These are phyloP conservation scores for Galeruca laticollis DNA, from an alignment of 2,888 invertebrate species.

Conservation along the genomic window DNA sequence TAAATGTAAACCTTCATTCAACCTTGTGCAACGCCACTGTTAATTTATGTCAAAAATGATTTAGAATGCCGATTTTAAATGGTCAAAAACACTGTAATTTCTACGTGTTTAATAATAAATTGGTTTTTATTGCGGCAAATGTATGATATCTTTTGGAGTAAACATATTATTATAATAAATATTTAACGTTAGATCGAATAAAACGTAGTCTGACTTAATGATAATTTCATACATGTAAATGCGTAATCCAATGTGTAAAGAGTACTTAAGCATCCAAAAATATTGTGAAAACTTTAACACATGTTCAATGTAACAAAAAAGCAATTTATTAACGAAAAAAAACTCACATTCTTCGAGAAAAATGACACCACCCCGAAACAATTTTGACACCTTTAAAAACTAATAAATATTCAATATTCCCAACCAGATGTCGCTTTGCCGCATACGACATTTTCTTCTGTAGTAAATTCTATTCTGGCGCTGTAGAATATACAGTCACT, in stretches of 20 bases:
- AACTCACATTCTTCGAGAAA: constrained; percentile 64
- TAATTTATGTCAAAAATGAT: constrained; percentile 34
- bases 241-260: constrained; percentile 8
- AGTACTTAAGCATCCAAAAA: constrained; percentile 5
- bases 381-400: constrained; percentile 46
- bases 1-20: constrained; percentile 13
- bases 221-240: constrained; percentile 8
- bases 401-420: constrained; percentile 8
- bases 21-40: constrained; percentile 37
- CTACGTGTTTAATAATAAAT: constrained; percentile 8
- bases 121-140: constrained; percentile 6
- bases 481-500: not conserved
- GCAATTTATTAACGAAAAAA: constrained; percentile 54
- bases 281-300: constrained; percentile 29
- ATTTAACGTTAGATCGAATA: constrained; percentile 26
- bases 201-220: constrained; percentile 26
- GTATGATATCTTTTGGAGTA: constrained; percentile 18
- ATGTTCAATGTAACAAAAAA: constrained; percentile 23
- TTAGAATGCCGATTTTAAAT: constrained; percentile 20
- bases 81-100: constrained; percentile 24
- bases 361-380: constrained; percentile 64
- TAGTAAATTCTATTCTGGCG: not conserved
- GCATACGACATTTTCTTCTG: constrained; percentile 19
- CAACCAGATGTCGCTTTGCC: constrained; percentile 17
- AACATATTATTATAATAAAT: constrained; percentile 8